Base-by-base conservation (phyloP, 2,888 invertebrate genomes). In the Spilarctia lutea region DNA sequence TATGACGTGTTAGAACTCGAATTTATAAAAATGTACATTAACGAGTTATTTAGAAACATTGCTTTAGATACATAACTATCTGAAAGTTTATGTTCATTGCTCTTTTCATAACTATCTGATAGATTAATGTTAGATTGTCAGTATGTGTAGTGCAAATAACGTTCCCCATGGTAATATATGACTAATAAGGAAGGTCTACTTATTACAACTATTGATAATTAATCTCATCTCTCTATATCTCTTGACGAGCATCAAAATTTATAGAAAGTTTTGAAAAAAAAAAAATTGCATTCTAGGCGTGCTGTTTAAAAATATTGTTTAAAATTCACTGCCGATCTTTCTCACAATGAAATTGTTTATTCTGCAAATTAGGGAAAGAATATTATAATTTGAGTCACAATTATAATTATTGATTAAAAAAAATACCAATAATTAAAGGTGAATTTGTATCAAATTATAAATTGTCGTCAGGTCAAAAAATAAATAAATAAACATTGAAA, bases 1-100 rank as follows among this genome's bases (percentile, higher is more conserved):
- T 69, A 65, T 65, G 24, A 24, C 71, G 71, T 72, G 73, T 84
- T 65, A 75, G 68, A 77, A 77, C 76, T 84, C 82, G 83, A 84
- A 84, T 82, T 76, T 74, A 81, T 79, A 81, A 73, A 75, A 78
- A 76, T 81, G 76, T 79, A 81, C 72, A 68, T 77, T 74, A 52
- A 35, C 33, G 66, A 73, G 56, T 68, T 39, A 74, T 73, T 73
- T 79, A 68, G 76, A 76, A 84, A 91, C 93, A 93, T 93, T 93
- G 81, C 93, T 92, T 91, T 91, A 93, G 92, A 92, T 93, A 90
- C 73, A 56, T 76, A 74, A 79, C 56, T 90, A 93, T 94, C 92
- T 91, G 91, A 89, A 83, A 75, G 92, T 90, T 90, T 91, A 93
- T 94, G 92, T 93, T 89, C 67, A 71, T 68, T 42, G 65, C 74